A percentile compares a stretch with the other conserved stretches of the same genome.
Evolutionary conservation across 2,888 invertebrate genomes (phyloP).

Genomic region (Polylopha cassiicola): DNA sequence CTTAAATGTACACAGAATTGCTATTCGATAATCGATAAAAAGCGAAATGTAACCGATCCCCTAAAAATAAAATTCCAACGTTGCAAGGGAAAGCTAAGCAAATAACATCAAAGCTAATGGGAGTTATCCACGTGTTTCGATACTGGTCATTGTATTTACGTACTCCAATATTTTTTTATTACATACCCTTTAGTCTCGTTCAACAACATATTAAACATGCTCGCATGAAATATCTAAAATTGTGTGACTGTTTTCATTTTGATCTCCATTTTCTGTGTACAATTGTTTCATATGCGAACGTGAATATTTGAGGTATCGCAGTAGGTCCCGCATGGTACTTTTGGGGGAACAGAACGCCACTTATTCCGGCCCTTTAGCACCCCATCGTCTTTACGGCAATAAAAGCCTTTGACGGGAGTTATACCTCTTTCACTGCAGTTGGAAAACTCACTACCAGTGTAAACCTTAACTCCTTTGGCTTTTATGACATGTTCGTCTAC

Average conservation of each 20-base stretch:
- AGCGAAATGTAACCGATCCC: slow-evolving; percentile 1
- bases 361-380: slow-evolving; percentile 10
- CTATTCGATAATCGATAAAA: slow-evolving; percentile 3
- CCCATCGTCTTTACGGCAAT: slow-evolving; percentile 6
- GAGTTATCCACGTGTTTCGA: slow-evolving; percentile 8
- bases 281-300: no score
- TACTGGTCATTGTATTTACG: slow-evolving; percentile 7
- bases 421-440: not conserved
- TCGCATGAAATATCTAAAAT: slow-evolving; percentile 8
- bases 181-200: slow-evolving; percentile 9
- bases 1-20: slow-evolving; percentile 6
- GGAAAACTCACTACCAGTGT: not conserved
- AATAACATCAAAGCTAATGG: slow-evolving; percentile 7
- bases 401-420: slow-evolving; percentile 4
- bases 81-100: not conserved
- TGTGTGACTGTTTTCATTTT: slow-evolving; percentile 6
- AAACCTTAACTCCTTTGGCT: no score
- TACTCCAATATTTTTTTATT: slow-evolving; percentile 7
- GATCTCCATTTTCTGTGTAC: no score
- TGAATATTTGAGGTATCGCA: slow-evolving; percentile 10
- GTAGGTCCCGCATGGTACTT: slow-evolving; percentile 1
- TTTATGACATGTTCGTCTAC: no score
- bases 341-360: slow-evolving; percentile 1
- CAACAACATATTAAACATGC: slow-evolving; percentile 15
- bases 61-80: slow-evolving; percentile 6